phyloP scores from a whole-genome alignment of 2,888 invertebrate species.

The Eristalis tenax region DNA sequence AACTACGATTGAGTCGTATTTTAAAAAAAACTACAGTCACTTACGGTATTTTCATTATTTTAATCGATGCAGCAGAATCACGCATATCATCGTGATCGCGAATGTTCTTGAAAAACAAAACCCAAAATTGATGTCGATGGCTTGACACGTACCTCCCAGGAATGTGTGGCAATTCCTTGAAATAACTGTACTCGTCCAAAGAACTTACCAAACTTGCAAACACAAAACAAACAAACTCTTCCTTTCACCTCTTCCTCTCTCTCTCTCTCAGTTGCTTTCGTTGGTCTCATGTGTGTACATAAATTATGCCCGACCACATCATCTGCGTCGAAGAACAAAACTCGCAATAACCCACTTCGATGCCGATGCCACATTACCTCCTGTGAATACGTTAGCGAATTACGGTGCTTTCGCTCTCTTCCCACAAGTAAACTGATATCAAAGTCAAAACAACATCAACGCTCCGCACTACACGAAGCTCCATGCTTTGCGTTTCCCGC shows the following conservation, averaged over 20 bases:
- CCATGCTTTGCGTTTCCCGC: neutral
- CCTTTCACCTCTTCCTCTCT: constrained; percentile 38
- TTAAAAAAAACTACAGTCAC: no score
- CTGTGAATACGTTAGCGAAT: constrained; percentile 55
- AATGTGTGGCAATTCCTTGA: constrained; percentile 46
- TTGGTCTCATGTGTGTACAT: neutral
- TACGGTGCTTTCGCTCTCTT: constrained; percentile 70
- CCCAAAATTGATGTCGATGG: neutral
- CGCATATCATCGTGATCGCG: neutral
- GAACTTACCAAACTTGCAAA: constrained; percentile 36
- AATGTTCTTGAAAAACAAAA: neutral
- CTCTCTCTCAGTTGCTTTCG: neutral
- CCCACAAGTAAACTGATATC: constrained; percentile 41
- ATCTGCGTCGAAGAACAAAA: constrained; percentile 34
- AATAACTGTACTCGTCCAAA: constrained; percentile 43
- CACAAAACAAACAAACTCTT: constrained; percentile 56
- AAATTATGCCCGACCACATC: neutral
- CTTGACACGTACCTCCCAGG: constrained; percentile 17
- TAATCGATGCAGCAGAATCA: neutral
- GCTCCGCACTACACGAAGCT: neutral
- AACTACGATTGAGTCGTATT: no score
- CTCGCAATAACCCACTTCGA: constrained; percentile 67
- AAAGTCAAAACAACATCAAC: constrained; percentile 37
- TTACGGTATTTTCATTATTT: neutral
- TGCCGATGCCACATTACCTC: constrained; percentile 21